Base-by-base conservation (phyloP, 1,140 invertebrate genomes). In the Drosophila mayri region DNA sequence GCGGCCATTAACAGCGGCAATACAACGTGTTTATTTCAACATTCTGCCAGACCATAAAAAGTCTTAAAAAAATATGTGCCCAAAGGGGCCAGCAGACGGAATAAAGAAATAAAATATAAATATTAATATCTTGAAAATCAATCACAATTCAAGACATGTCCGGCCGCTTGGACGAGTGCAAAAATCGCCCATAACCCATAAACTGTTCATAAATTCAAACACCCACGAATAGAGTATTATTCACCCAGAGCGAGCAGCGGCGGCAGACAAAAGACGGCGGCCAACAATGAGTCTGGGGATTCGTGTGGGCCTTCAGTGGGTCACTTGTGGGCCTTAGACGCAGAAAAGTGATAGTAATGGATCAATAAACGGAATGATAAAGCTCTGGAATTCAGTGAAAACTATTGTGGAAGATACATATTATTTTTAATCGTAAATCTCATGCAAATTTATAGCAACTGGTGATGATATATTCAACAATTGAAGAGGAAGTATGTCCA, bases 1-100 rank as follows among this genome's bases (percentile, higher is more conserved):
- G 81, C 84, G 85, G 77, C 84, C 85, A 90, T 88, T 88, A 88
- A 88, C 84, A 85, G 77, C 81, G 76, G 80, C 85, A 70, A 70
- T 87, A 87, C 85, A 87, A 87, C 85, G 85, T 88, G 84, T 88
- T 86, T 88, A 88, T 90, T 81, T 88, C 81, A 90, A 78, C 84
- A 90, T 88, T 87, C 83, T 58, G 81, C 68, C 79, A 63, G 71
- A 18, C 59, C 59, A 58, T 79, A 60, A 62, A 61, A 68, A 63
- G 43, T 35, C 52, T 43, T 60, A 61, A 40, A 43, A 52, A 66
- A 41, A 44, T 74, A 60, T 67, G 61, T 37, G 50, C 41, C 52
- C 57, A 47, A 47, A 60, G 43, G 43, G 43, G 43, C 43, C 20
- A 22, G 44, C 44, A 46, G 58, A 44, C 30, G 38, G 41, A 12